Base-by-base conservation (phyloP, 1,140 invertebrate species). In the Zophobas morio region DNA sequence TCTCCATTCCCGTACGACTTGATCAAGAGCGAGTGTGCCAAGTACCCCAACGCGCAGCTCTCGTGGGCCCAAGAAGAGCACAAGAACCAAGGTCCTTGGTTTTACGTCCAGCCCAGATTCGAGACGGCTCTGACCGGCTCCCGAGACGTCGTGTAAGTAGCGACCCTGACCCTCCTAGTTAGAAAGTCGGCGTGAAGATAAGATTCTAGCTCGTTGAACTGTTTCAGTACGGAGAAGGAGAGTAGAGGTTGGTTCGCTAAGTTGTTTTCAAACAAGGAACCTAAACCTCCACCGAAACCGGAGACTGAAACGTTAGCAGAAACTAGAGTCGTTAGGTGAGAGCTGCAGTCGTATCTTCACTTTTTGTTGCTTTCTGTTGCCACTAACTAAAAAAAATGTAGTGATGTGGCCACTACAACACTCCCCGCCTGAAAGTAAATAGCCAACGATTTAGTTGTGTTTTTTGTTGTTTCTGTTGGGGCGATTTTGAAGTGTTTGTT, bases 1-100 rank as follows among this genome's bases (percentile, higher is more conserved):
- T 96, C 95, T 72, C 98, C 98, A 54, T 99, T 99, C 93, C 99
- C 99, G 42, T 99, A 96, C 87, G 99, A 99, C 88, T 87, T 98
- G 83, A 90, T 99, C 36, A 96, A 95, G 86, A 89, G 93, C 63
- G 97, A 99, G 88, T 92, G 95, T 81, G 92, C 92, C 46, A 96
- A 96, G 85, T 99, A 99, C 88, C 92, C 95, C 1, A 95, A 96
- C 86, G 98, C 98, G 1, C 91, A 95, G 82, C 84, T 99, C 3
- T 85, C 93, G 36, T 99, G 97, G 97, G 91, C 93, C 73, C 99
- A 99, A 88, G 99, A 99, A 88, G 98, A 99, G 87, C 97, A 98
- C 88, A 99, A 99, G 88, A 99, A 99, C 88, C 96, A 95, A 90
- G 98, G 98, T 40, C 90, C 92, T n/a, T 99, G 98, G 97, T 91